phyloP scores from a whole-genome alignment of 2,888 invertebrate species.

The Diarsia dahlii region DNA sequence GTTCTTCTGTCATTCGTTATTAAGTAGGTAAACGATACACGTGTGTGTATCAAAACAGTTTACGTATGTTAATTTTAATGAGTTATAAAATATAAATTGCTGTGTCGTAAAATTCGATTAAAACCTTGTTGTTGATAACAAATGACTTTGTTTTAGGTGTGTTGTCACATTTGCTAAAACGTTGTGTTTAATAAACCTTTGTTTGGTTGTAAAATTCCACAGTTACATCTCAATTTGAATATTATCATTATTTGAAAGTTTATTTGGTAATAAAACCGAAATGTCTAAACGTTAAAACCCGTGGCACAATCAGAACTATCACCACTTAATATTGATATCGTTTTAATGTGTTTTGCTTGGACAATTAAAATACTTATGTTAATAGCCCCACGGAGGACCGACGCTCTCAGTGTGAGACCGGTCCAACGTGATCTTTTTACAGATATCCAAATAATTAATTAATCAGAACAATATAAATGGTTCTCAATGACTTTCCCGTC shows the following conservation, averaged over 20 bases:
- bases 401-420: conserved; percentile 76
- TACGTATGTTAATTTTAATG: conserved; percentile 53
- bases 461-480: conserved; percentile 82
- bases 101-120: conserved; percentile 43
- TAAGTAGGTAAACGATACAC: neutral
- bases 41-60: conserved; percentile 26
- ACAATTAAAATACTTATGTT: conserved; percentile 89
- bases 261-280: conserved; percentile 72
- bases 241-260: conserved; percentile 67
- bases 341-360: conserved; percentile 60
- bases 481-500: conserved; percentile 74
- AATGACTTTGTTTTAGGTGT: conserved; percentile 30
- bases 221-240: conserved; percentile 66
- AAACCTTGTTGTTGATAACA: conserved; percentile 34
- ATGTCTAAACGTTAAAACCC: conserved; percentile 62
- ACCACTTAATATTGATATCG: conserved; percentile 73
- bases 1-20: neutral
- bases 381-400: conserved; percentile 74
- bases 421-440: conserved; percentile 77
- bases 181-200: conserved; percentile 27
- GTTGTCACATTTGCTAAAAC: conserved; percentile 33
- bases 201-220: conserved; percentile 24
- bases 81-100: conserved; percentile 44
- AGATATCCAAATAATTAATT: conserved; percentile 79
- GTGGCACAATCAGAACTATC: conserved; percentile 70